These are phyloP conservation scores for Orthosia gracilis DNA, from an alignment of 2,888 invertebrate species.

Conservation along the genomic window DNA sequence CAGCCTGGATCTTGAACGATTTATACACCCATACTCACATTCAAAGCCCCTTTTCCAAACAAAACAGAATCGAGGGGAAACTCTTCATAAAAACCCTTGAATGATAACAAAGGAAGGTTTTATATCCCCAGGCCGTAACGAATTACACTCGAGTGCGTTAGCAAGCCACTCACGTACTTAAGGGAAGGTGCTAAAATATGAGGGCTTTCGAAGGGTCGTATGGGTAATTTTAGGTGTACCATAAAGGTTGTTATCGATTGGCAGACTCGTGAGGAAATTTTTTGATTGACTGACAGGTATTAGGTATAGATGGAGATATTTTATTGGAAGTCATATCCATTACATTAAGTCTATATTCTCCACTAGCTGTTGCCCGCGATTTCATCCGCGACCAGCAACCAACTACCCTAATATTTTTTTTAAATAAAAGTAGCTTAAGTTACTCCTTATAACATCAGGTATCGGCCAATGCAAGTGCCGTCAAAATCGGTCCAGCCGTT, in stretches of 20 bases:
- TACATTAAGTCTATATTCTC: too few species aligned
- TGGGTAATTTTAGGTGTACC: conserved; percentile 4
- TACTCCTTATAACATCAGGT: too few species aligned
- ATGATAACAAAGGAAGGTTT: conserved; percentile 42
- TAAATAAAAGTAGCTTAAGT: too few species aligned
- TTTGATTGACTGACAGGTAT: background rate
- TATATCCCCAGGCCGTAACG: conserved; percentile 1
- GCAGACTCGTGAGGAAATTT: background rate
- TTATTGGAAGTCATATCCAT: background rate
- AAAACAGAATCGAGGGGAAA: conserved; percentile 27
- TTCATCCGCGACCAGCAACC: too few species aligned
- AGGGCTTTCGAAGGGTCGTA: conserved; percentile 26
- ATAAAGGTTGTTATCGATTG: conserved; percentile 18
- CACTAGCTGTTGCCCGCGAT: too few species aligned
- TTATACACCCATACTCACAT: background rate
- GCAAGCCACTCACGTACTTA: conserved; percentile 48
- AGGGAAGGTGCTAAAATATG: conserved; percentile 42
- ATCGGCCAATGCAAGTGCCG: too few species aligned
- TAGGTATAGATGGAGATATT: too few species aligned
- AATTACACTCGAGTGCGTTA: conserved; percentile 19
- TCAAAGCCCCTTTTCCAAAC: conserved; percentile 5
- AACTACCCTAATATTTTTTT: too few species aligned
- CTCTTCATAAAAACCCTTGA: conserved; percentile 9
- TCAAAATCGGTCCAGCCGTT: too few species aligned
- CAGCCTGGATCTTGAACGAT: too few species aligned